Evolutionary conservation across 2,888 invertebrate genomes (phyloP).

Genomic region (Plagiodera versicolora): DNA sequence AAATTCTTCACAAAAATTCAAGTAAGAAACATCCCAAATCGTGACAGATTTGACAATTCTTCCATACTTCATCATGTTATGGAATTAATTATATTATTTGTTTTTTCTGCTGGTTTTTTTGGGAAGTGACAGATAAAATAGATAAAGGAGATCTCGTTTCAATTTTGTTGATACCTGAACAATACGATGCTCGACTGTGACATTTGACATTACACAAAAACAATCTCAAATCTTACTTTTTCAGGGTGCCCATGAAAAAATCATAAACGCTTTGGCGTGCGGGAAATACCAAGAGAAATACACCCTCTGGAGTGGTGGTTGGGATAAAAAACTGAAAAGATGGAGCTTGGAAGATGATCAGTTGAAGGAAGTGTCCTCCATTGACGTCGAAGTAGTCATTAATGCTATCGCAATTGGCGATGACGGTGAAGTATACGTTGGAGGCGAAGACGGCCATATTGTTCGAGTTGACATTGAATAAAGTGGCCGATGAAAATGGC

Average conservation of each 20-base stretch:
- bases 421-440: constrained; percentile 57
- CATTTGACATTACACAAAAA: no score
- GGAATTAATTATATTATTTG: no score
- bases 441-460: constrained; percentile 61
- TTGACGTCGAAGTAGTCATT: constrained; percentile 41
- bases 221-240: constrained; percentile 12
- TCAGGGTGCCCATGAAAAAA: constrained; percentile 55
- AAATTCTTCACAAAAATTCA: constrained; percentile 59
- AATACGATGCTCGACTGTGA: no score
- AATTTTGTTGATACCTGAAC: no score
- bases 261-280: constrained; percentile 54
- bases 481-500: neutral
- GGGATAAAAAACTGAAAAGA: constrained; percentile 55
- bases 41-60: no score
- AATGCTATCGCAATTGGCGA: constrained; percentile 42
- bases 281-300: constrained; percentile 42
- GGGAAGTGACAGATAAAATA: no score
- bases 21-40: constrained; percentile 52
- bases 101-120: no score
- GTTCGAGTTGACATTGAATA: constrained; percentile 38
- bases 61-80: no score
- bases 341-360: constrained; percentile 49
- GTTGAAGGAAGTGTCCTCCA: constrained; percentile 35
- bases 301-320: constrained; percentile 53
- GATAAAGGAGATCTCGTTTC: no score